Conservation (phyloP, 2,113 vertebrate genomes). For the Podarcis raffonei region DNA sequence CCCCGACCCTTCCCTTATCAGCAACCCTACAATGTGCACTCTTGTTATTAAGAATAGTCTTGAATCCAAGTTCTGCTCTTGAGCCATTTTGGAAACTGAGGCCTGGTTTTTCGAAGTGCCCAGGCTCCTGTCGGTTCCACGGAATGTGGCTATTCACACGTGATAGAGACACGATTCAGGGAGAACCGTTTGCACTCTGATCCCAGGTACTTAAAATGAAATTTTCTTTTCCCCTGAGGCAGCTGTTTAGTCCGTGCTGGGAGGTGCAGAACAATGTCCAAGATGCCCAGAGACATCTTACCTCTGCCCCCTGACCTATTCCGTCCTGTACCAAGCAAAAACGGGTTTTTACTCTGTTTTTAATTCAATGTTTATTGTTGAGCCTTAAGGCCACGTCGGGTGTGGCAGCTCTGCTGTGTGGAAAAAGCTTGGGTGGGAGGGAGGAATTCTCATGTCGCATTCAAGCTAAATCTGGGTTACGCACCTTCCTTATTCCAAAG, state of each 20-base stretch:
- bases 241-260: too few species aligned
- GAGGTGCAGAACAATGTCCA: too few species aligned
- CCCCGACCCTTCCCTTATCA: neutral
- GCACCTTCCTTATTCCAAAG: neutral
- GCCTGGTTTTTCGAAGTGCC: neutral
- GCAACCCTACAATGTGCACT: neutral
- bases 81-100: neutral
- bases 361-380: neutral
- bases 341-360: neutral
- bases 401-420: neutral
- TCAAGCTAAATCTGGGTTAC: neutral
- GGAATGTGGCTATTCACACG: neutral
- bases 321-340: neutral
- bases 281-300: neutral
- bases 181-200: neutral
- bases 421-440: neutral
- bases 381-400: neutral
- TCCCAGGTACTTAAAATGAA: neutral
- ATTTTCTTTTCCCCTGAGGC: neutral
- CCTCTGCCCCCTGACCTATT: rapidly evolving
- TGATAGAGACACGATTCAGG: neutral
- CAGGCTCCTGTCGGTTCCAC: neutral
- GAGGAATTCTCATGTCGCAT: neutral
- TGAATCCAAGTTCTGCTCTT: neutral
- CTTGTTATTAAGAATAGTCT: neutral